These are phyloP conservation scores for Lytechinus variegatus DNA, from an alignment of 35 echinoderm and acorn worm genomes.

Conservation along the genomic window DNA sequence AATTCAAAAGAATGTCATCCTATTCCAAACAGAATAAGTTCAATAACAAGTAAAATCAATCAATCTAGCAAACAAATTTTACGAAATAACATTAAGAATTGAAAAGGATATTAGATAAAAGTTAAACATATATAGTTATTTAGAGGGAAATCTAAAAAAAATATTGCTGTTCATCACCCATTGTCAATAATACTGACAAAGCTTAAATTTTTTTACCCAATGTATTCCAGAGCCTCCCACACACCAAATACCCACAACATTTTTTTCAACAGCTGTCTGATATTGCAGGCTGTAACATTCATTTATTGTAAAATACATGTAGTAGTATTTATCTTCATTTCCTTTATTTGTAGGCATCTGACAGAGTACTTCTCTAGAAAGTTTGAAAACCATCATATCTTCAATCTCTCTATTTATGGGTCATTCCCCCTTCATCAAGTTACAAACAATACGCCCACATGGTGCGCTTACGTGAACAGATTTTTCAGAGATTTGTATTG, in stretches of 20 bases:
- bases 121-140: no score
- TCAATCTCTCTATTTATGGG: not conserved
- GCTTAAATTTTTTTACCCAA: not conserved
- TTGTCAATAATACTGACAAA: not conserved
- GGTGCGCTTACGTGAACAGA: not conserved
- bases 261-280: no score
- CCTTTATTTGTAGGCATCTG: not conserved
- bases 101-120: no score
- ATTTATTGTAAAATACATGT: no score
- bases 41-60: no score
- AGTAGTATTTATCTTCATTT: no score
- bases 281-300: no score
- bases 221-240: not conserved
- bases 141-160: no score
- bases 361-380: not conserved
- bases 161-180: not conserved
- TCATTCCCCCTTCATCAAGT: not conserved
- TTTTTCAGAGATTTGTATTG: not conserved
- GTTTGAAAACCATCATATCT: not conserved
- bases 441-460: not conserved
- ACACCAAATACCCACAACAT: not conserved
- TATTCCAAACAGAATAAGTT: no score
- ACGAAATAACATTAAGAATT: no score
- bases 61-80: no score
- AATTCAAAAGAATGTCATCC: no score